phyloP scores from a whole-genome alignment of 2,113 vertebrate genomes.

The Brachypteracias leptosomus region DNA sequence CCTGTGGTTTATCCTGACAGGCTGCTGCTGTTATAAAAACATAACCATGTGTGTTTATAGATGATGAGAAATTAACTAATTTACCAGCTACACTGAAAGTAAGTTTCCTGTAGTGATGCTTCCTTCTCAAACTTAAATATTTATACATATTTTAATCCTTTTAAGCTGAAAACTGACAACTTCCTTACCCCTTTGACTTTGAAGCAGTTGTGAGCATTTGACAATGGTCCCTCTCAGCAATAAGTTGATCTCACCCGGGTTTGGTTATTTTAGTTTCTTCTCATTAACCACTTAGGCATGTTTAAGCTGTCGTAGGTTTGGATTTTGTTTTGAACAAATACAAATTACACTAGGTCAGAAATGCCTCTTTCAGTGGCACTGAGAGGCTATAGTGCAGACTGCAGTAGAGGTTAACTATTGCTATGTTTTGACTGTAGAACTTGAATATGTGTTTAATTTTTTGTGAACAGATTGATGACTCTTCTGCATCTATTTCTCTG shows the following conservation, averaged over 20 bases:
- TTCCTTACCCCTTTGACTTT: background rate
- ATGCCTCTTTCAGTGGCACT: background rate
- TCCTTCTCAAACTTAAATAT: background rate
- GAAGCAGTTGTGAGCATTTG: background rate
- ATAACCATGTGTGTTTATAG: background rate
- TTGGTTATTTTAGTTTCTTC: background rate
- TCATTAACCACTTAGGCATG: background rate
- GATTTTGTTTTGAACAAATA: background rate
- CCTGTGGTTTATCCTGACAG: background rate
- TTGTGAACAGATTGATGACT: conserved; percentile 94
- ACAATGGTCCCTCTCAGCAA: background rate
- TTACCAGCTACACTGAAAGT: background rate
- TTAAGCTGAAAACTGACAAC: background rate
- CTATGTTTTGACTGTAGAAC: conserved; percentile 81
- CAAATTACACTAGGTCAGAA: background rate
- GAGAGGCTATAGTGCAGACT: conserved; percentile 38
- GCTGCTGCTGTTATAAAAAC: background rate
- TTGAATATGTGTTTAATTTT: conserved; percentile 91
- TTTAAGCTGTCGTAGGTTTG: background rate
- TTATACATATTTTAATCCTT: background rate
- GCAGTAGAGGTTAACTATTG: conserved; percentile 73
- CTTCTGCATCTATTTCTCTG: conserved; percentile 87
- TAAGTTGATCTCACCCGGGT: background rate
- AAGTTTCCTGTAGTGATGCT: background rate
- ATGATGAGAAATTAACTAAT: background rate